phyloP scores from a whole-genome alignment of 1,140 invertebrate genomes.

The Drosophila setifemur region DNA sequence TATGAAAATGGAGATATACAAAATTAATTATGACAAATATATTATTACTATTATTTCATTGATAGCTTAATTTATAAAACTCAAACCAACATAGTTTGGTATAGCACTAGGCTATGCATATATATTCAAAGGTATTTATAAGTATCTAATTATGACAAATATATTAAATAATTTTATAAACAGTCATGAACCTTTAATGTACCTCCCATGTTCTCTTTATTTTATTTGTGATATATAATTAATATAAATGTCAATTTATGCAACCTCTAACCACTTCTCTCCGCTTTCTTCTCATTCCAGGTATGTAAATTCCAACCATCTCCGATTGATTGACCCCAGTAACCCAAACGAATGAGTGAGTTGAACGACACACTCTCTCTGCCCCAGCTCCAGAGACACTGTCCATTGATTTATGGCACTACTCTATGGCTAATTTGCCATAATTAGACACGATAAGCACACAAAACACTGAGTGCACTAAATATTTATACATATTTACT shows the following conservation, averaged over 20 bases:
- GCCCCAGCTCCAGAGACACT: constrained; percentile 23
- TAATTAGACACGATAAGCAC: constrained; percentile 59
- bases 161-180: too few relatives aligned
- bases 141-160: too few relatives aligned
- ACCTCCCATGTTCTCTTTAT: too few relatives aligned
- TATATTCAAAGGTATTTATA: too few relatives aligned
- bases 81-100: too few relatives aligned
- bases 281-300: constrained; percentile 45
- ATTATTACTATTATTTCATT: too few relatives aligned
- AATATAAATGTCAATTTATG: neutral
- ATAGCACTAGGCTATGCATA: too few relatives aligned
- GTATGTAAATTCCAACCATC: constrained; percentile 43
- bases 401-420: constrained; percentile 37
- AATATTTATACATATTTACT: constrained; percentile 42
- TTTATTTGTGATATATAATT: too few relatives aligned
- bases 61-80: too few relatives aligned
- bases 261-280: neutral
- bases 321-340: neutral
- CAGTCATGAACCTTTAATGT: too few relatives aligned
- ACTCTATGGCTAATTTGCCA: constrained; percentile 59
- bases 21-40: too few relatives aligned
- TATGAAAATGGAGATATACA: too few relatives aligned
- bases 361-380: constrained; percentile 8
- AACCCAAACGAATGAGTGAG: neutral
- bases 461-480: constrained; percentile 20